Base-by-base conservation (phyloP, 2,888 invertebrate species). In the Agrochola circellaris region DNA sequence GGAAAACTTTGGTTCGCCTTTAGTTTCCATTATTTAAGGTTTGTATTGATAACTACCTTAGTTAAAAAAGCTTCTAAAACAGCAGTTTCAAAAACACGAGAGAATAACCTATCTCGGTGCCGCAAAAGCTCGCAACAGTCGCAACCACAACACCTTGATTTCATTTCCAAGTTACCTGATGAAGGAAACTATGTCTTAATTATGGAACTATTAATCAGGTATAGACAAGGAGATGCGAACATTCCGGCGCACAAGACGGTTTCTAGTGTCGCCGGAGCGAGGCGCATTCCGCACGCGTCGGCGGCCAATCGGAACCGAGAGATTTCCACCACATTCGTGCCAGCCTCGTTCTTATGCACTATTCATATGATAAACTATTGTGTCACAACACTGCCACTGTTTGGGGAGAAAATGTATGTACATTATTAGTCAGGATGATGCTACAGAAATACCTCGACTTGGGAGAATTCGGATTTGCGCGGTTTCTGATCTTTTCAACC, bases 301-400 rank as follows among this genome's bases (percentile, higher is more conserved):
- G 92, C 93, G 91, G 88, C 94, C 95, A 95, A 92, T 95, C 93
- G 96, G 95, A 95, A 96, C 95, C 94, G 91, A 92, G 88, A 93
- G 93, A 94, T 94, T 93, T 93, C 91, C 92, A 91, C 89, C 87
- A 90, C 84, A 87, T 86, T 86, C 83, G 79, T 86, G 88, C 82
- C 79, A 85, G 76, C 62, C 66, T 81, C 73, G 71, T 82, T 86
- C 84, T 84, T 85, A 81, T 87, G 73, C 87, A 90, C 84, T 85
- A 86, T 88, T 87, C 86, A 88, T 86, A 75, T 77, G 71, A 79
- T 85, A 81, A 81, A 87, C 81, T 81, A 84, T 83, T 75, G 75
- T 86, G 83, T 81, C 83, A 84, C 75, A 84, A 69, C 54, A 77
- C 69, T 68, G n/a, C 54, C 65, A 60, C 62, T 56, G 70, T 83